Percentiles rank a stretch among this genome's conserved stretches.
Conservation (phyloP, 2,113 vertebrate genomes). For the Macroglossus sobrinus region DNA sequence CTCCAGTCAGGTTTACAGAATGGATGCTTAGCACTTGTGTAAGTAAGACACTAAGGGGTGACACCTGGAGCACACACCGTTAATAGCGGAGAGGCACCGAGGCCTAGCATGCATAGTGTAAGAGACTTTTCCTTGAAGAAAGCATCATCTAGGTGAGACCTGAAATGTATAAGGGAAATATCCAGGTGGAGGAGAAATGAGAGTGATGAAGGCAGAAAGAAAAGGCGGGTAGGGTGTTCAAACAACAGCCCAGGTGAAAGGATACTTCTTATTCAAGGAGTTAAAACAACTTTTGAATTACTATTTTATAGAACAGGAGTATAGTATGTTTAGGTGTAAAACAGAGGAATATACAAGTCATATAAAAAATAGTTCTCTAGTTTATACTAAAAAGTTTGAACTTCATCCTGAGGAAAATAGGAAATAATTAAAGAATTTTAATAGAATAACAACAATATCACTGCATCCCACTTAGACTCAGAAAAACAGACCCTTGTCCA, state of each 20-base stretch:
- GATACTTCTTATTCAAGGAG: background rate
- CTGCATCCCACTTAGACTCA: background rate
- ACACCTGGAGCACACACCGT: background rate
- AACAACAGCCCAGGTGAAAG: background rate
- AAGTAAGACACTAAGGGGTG: background rate
- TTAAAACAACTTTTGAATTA: background rate
- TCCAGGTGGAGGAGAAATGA: background rate
- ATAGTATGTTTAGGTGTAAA: background rate
- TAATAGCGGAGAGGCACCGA: background rate
- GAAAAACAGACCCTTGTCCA: background rate
- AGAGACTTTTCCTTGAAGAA: background rate
- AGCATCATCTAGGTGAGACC: background rate
- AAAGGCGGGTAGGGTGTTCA: background rate
- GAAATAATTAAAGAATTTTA: background rate
- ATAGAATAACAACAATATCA: background rate
- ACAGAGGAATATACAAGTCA: background rate
- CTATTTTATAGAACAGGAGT: background rate
- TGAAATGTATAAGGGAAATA: background rate
- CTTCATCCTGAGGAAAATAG: background rate
- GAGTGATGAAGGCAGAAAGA: background rate
- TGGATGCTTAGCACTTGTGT: background rate
- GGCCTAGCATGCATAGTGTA: background rate
- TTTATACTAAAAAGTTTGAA: background rate
- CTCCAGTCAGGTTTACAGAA: background rate
- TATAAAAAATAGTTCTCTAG: background rate